These are phyloP conservation scores for Fratercula arctica DNA, from an alignment of 2,797 vertebrate species.

Conservation along the genomic window DNA sequence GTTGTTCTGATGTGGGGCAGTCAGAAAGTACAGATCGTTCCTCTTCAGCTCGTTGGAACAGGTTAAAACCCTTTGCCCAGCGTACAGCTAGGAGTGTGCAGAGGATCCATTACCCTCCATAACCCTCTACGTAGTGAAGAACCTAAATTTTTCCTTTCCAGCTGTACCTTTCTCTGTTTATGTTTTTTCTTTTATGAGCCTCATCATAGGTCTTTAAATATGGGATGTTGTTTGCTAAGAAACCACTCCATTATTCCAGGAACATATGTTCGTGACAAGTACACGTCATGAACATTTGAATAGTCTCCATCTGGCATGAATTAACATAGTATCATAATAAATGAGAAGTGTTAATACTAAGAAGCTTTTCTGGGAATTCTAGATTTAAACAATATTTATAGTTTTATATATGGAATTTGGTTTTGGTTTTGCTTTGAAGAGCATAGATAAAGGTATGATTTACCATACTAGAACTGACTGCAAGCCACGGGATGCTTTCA, in stretches of 20 bases:
- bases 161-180: conserved; percentile 18
- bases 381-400: conserved; percentile 36
- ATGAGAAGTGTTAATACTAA: conserved; percentile 63
- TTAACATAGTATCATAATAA: conserved; percentile 61
- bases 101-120: not conserved
- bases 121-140: not conserved
- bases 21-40: not conserved
- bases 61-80: not conserved
- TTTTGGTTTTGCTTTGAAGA: not conserved
- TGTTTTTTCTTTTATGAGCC: conserved; percentile 27
- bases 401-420: not conserved
- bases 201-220: conserved; percentile 60
- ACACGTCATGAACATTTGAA: conserved; percentile 69
- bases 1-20: not conserved
- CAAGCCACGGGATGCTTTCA: not conserved
- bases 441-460: not conserved
- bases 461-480: not conserved
- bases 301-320: conserved; percentile 65
- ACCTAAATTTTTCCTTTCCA: conserved; percentile 3
- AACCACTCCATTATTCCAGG: conserved; percentile 63
- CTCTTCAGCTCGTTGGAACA: not conserved
- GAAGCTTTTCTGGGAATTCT: conserved; percentile 4
- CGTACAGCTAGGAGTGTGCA: not conserved
- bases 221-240: conserved; percentile 57
- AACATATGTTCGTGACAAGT: conserved; percentile 61